Percentiles rank a stretch among this genome's conserved stretches.
Conservation (phyloP, 23 tunicate genomes). For the Styela plicata region DNA sequence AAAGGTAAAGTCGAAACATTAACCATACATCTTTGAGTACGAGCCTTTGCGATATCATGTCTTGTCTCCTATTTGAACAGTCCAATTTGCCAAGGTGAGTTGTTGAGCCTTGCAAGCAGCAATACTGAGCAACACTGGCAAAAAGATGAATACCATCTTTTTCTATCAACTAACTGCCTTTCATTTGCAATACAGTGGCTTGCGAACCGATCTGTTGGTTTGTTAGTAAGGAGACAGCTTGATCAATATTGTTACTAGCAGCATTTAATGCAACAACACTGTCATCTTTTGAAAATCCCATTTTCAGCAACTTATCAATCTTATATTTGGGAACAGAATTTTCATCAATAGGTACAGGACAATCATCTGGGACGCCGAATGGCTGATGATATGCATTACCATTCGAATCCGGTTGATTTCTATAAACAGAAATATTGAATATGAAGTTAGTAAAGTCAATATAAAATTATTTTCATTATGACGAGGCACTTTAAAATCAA, state of each 20-base stretch:
- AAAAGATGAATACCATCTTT: background rate
- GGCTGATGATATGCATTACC: background rate
- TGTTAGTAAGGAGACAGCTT: slow-evolving; percentile 11
- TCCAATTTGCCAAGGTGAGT: no score
- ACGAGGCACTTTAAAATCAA: no score
- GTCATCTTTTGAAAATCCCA: slow-evolving; percentile 25
- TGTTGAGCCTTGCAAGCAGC: no score
- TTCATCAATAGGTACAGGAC: slow-evolving; percentile 12
- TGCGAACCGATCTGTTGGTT: slow-evolving; percentile 12
- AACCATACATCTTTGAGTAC: no score
- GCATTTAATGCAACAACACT: slow-evolving; percentile 28
- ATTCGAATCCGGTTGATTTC: background rate
- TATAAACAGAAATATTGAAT: no score
- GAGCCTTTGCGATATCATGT: no score
- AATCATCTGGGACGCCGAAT: slow-evolving; percentile 14
- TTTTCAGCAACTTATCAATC: slow-evolving; percentile 2
- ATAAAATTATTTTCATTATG: no score
- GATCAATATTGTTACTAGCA: slow-evolving; percentile 14
- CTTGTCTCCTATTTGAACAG: no score
- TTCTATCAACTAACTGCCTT: background rate
- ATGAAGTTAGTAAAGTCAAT: no score
- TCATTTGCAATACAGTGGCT: slow-evolving; percentile 13
- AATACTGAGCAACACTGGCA: background rate
- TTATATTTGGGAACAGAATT: slow-evolving; percentile 19
- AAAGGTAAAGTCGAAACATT: no score